Conservation (phyloP, 2,797 vertebrate genomes). For the Tenualosa ilisha region DNA sequence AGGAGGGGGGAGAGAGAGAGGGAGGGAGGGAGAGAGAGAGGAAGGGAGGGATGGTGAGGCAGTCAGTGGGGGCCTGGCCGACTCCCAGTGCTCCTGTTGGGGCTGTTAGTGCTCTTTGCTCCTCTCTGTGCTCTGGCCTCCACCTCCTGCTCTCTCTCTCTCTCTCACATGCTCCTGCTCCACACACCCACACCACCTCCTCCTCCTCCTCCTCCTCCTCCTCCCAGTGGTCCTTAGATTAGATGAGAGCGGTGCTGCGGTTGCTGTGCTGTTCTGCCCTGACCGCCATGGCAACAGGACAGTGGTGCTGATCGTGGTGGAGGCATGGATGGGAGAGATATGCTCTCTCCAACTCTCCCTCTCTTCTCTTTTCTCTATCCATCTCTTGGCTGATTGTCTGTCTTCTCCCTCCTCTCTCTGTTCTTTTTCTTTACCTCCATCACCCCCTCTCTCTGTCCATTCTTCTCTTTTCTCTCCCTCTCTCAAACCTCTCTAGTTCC, state of each 20-base stretch:
- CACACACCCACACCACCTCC: neutral
- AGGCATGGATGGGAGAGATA: neutral
- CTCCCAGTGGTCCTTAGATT: neutral
- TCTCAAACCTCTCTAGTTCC: neutral
- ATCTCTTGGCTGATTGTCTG: neutral
- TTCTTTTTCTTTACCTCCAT: conserved; percentile 29
- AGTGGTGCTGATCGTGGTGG: neutral
- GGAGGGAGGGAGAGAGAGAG: neutral
- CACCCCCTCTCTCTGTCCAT: neutral
- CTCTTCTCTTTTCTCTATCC: conserved; percentile 7
- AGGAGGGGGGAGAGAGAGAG: neutral
- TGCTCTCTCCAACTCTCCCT: neutral
- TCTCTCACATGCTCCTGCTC: neutral
- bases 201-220: neutral
- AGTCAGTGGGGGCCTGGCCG: neutral
- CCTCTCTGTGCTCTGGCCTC: neutral
- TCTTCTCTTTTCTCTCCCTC: neutral
- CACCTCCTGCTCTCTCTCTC: neutral
- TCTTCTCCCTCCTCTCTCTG: conserved; percentile 34
- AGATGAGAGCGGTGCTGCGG: neutral
- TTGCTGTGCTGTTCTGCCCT: conserved; percentile 17
- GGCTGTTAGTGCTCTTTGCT: neutral
- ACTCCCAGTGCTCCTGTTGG: neutral
- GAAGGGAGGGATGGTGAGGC: neutral
- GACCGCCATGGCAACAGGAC: conserved; percentile 23